Evolutionary conservation across 2,113 vertebrate genomes (phyloP).

Genomic region (Phycodurus eques): DNA sequence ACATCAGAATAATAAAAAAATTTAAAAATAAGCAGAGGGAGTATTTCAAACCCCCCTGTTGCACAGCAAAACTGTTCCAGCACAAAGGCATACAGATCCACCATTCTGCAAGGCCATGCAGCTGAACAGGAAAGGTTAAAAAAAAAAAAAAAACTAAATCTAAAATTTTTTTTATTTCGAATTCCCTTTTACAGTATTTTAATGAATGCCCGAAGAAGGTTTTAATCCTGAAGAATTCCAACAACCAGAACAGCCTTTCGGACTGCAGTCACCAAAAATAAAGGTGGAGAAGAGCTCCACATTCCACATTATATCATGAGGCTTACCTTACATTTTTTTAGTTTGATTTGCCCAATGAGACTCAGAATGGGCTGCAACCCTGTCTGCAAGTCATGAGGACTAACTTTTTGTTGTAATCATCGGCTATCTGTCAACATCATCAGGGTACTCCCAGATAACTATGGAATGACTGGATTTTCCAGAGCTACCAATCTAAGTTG

Average conservation of each 20-base stretch:
- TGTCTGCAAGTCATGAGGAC: neutral
- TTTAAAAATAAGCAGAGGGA: too few species aligned
- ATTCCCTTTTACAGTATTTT: neutral
- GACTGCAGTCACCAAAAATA: too few species aligned
- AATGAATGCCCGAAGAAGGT: neutral
- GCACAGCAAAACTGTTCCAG: too few species aligned
- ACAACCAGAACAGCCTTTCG: too few species aligned
- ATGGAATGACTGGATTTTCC: conserved; percentile 63
- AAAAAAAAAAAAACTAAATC: too few species aligned
- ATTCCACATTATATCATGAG: neutral
- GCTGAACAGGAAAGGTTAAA: too few species aligned
- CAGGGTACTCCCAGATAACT: conserved; percentile 53
- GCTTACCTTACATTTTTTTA: neutral
- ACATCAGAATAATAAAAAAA: too few species aligned
- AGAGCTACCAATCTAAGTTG: conserved; percentile 41
- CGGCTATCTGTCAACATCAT: conserved; percentile 43
- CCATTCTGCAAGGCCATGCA: too few species aligned
- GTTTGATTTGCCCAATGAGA: neutral
- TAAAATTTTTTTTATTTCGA: too few species aligned
- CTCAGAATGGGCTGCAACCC: neutral
- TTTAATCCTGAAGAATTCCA: neutral
- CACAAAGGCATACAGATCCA: too few species aligned
- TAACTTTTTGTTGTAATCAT: conserved; percentile 30
- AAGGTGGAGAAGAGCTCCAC: neutral
- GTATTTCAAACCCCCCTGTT: too few species aligned